Evolutionary conservation across 2,888 invertebrate species (phyloP).

Genomic region (Cephus spinipes): DNA sequence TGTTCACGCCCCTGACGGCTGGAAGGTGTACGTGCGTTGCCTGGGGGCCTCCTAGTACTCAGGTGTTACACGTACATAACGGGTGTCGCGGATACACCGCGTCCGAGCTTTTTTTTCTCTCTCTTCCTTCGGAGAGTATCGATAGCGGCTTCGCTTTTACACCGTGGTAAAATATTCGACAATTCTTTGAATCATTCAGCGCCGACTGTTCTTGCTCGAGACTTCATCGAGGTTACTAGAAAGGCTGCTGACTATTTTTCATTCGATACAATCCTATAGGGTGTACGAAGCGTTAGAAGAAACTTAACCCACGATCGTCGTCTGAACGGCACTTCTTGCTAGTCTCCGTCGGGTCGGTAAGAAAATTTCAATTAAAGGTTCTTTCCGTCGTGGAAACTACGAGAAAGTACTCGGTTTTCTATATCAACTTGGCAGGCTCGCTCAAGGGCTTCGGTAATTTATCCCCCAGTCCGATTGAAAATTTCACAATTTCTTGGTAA

Average conservation of each 20-base stretch:
- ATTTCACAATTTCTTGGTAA: conserved; percentile 4
- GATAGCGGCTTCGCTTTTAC: not conserved
- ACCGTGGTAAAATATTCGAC: not conserved
- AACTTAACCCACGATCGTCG: not conserved
- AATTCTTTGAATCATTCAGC: not conserved
- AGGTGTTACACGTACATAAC: conserved; percentile 43
- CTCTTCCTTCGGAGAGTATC: not conserved
- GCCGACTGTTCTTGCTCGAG: not conserved
- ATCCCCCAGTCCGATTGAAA: not conserved
- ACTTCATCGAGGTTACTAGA: not conserved
- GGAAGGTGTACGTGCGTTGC: conserved; percentile 41
- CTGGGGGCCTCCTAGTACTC: conserved; percentile 34
- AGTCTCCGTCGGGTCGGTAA: not conserved
- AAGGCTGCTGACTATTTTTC: not conserved
- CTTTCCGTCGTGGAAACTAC: not conserved
- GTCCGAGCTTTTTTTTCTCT: conserved; percentile 27
- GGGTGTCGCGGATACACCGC: conserved; percentile 36
- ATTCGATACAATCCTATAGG: not conserved
- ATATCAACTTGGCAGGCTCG: not conserved
- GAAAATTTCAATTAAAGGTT: not conserved
- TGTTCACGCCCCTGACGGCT: conserved; percentile 22
- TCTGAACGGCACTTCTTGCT: not conserved
- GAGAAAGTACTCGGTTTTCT: not conserved
- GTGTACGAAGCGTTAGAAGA: not conserved
- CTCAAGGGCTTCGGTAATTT: not conserved